These are phyloP conservation scores for Cliona cf. orientalis DNA, from an alignment of 37 sponge, comb jelly and placozoan species.

Conservation along the genomic window DNA sequence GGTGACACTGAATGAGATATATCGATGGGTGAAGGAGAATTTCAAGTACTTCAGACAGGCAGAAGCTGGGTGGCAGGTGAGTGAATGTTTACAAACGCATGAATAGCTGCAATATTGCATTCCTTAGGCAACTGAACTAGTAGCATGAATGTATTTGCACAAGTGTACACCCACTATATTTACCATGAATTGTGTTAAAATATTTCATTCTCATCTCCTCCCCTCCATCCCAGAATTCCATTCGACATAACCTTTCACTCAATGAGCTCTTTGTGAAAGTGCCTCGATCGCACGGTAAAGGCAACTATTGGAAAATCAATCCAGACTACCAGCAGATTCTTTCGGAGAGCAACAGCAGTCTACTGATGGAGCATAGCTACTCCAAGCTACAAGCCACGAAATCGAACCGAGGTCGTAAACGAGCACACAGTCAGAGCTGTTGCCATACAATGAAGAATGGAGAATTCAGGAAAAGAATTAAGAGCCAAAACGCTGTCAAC, in stretches of 20 bases:
- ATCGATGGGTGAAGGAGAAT: slow-evolving; percentile 89
- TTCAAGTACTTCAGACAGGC: slow-evolving; percentile 84
- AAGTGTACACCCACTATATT: no score
- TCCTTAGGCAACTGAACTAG: background rate
- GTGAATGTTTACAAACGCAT: background rate
- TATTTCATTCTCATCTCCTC: background rate
- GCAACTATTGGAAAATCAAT: slow-evolving; percentile 86
- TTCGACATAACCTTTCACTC: slow-evolving; percentile 77
- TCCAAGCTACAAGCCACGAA: slow-evolving; percentile 18
- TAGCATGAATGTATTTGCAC: background rate
- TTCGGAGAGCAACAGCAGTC: slow-evolving; percentile 4
- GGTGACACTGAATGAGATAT: slow-evolving; percentile 79
- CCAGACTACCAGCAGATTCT: slow-evolving; percentile 72
- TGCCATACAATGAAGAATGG: background rate
- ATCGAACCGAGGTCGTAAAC: slow-evolving; percentile 15
- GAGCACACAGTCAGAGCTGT: slow-evolving; percentile 18
- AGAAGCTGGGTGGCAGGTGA: slow-evolving; percentile 91
- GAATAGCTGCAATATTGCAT: background rate
- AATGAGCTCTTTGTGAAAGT: slow-evolving; percentile 80
- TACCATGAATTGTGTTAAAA: background rate
- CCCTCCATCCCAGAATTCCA: slow-evolving; percentile 58
- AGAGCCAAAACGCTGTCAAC: background rate
- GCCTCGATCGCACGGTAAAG: slow-evolving; percentile 76
- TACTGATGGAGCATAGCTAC: slow-evolving; percentile 4
- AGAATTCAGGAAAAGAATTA: background rate